Evolutionary conservation across 35 echinoderm and acorn worm species (phyloP), one percentile per base, ranked within the genome.

Genomic region (Apostichopus parvimensis): DNA sequence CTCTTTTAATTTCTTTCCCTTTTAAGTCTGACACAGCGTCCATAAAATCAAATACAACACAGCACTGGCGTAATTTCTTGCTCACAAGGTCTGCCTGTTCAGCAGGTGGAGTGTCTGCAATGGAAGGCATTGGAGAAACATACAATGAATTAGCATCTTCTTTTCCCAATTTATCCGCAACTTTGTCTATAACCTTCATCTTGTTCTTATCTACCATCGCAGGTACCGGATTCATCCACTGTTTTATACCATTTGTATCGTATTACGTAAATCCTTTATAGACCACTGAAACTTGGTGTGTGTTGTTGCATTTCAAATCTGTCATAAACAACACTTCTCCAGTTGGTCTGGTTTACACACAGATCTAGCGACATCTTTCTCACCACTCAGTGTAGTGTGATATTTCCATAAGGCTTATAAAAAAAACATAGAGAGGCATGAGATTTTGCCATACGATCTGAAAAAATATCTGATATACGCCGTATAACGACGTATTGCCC

Each of bases 41-140:
- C 97, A 99, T 99, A 91, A 99, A 99, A 92, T 99, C 97, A 92
- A 99, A 99, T 55, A 99, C 93, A 84, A 94, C 93, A 92, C 97
- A 96, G 92, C 97, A 99, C 93, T 99, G 97, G 65, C 93, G 91
- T 90, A 99, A 83, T 96, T 99, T 99, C 97, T 99, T 99, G 80
- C 93, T 92, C 78, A 99, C 95, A 73, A 99, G 93, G 70, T 99
- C 97, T 82, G 88, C 92, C 90, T 99, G 95, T 78, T 99, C 97
- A 76, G 91, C 71, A 70, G 95, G 97, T 64, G 97, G 93, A 80
- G 97, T 96, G 79, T 99, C 97, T 99, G 95, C 56, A 82, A 93
- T 73, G 70, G 89, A 77, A 91, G 89, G 89, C 89, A 91, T 57
- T 77, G 89, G 71, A 78, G 89, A 78, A 79, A 91, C 61, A 26